These are phyloP conservation scores for Schizopygopsis pylzovi DNA, from an alignment of 2,797 vertebrate species.

Conservation along the genomic window DNA sequence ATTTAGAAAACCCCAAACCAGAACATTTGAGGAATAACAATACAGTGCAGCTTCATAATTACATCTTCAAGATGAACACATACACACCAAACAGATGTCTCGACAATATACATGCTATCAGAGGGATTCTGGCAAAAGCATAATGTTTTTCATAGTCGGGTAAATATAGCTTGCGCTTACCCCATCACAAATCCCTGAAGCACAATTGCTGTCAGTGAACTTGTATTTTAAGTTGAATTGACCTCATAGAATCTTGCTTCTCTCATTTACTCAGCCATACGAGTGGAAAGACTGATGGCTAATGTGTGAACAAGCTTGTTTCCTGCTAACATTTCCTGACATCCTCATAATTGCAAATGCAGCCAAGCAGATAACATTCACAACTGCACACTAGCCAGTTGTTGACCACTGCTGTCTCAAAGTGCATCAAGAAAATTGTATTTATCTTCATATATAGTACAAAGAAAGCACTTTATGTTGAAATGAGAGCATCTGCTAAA, in stretches of 20 bases:
- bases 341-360: slow-evolving; percentile 32
- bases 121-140: not conserved
- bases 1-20: not conserved
- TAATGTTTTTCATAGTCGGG: not conserved
- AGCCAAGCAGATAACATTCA: slow-evolving; percentile 31
- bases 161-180: slow-evolving; percentile 1
- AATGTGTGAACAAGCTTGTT: slow-evolving; percentile 15
- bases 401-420: slow-evolving; percentile 4
- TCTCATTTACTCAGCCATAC: not conserved
- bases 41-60: not conserved
- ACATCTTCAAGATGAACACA: not conserved
- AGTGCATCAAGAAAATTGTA: not conserved
- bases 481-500: not conserved
- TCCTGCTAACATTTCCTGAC: slow-evolving; percentile 26
- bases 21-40: slow-evolving; percentile 2
- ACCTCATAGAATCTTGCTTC: not conserved
- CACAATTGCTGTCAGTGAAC: not conserved
- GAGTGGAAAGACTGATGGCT: slow-evolving; percentile 21
- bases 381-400: slow-evolving; percentile 10
- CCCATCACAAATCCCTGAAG: not conserved
- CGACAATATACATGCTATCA: not conserved
- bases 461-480: not conserved
- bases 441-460: not conserved
- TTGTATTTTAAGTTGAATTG: not conserved
- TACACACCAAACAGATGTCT: not conserved